Percentiles rank a stretch among this genome's conserved stretches.
These are phyloP conservation scores for Lordiphosa collinella DNA, from an alignment of 1,140 invertebrate genomes.

Conservation along the genomic window DNA sequence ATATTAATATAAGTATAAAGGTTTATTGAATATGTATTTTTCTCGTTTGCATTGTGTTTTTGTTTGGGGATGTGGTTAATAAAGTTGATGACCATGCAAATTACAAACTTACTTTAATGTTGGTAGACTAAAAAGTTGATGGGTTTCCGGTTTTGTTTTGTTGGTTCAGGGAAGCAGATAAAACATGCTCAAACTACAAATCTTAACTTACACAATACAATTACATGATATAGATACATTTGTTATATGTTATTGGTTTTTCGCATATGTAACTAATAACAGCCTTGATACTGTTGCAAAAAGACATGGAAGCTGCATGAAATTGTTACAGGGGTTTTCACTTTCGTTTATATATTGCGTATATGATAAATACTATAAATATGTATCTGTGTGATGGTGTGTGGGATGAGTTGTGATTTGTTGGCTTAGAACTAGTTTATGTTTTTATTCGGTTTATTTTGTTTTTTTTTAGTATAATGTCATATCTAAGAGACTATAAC, in stretches of 20 bases:
- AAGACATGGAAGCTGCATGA: slow-evolving; percentile 74
- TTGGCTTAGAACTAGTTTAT: slow-evolving; percentile 28
- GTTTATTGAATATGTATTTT: slow-evolving; percentile 50
- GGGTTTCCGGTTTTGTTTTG: slow-evolving; percentile 28
- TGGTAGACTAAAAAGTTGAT: slow-evolving; percentile 27
- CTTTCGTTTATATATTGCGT: slow-evolving; percentile 19
- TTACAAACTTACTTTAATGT: slow-evolving; percentile 26
- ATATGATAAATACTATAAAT: slow-evolving; percentile 16
- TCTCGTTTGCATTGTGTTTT: slow-evolving; percentile 13
- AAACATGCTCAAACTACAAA: slow-evolving; percentile 18
- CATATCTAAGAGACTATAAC: slow-evolving; percentile 43
- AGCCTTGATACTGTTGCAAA: slow-evolving; percentile 73
- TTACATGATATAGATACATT: slow-evolving; percentile 53
- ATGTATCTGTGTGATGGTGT: not conserved
- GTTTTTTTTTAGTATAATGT: slow-evolving; percentile 32
- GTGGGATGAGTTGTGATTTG: slow-evolving; percentile 33
- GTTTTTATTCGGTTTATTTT: too few relatives aligned
- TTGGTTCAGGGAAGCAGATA: slow-evolving; percentile 5
- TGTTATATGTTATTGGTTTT: not conserved
- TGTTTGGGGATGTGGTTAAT: slow-evolving; percentile 13
- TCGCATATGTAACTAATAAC: slow-evolving; percentile 69
- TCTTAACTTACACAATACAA: slow-evolving; percentile 32
- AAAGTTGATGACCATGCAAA: slow-evolving; percentile 15
- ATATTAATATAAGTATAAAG: slow-evolving; percentile 42
- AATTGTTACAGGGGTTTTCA: slow-evolving; percentile 49